Evolutionary conservation across 2,113 vertebrate species (phyloP).

Genomic region (Dasypus novemcinctus): DNA sequence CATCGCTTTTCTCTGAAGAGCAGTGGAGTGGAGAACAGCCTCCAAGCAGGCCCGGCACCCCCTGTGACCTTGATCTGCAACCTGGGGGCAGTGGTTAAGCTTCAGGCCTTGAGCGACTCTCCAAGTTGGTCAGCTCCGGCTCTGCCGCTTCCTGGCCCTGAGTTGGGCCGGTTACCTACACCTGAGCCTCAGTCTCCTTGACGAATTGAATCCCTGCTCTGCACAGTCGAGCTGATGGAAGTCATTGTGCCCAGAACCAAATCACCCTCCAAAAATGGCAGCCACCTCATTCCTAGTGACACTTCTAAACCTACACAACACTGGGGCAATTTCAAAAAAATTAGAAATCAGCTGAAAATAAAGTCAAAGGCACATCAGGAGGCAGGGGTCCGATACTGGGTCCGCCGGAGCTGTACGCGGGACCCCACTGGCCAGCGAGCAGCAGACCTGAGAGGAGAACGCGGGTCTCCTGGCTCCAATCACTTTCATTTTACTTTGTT

Average conservation of each 20-base stretch:
- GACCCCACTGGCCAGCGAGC: accelerated
- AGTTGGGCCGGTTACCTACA: background rate
- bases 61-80: accelerated
- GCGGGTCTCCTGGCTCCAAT: accelerated
- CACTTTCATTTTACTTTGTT: too few species aligned
- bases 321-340: background rate
- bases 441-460: accelerated
- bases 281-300: accelerated
- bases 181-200: too few species aligned
- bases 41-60: too few species aligned
- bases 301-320: too few species aligned
- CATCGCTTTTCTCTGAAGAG: accelerated
- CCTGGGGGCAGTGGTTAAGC: background rate
- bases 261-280: too few species aligned
- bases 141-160: background rate
- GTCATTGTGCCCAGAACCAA: accelerated
- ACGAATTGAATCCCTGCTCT: accelerated
- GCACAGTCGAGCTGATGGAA: accelerated
- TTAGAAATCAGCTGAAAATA: background rate
- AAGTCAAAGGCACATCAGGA: background rate
- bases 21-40: accelerated
- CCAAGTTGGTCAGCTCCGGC: background rate
- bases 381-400: accelerated
- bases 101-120: background rate
- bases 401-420: accelerated